Percentiles rank a stretch among this genome's conserved stretches.
Evolutionary conservation across 2,888 invertebrate species (phyloP).

Genomic region (Mechanitis messenoides): DNA sequence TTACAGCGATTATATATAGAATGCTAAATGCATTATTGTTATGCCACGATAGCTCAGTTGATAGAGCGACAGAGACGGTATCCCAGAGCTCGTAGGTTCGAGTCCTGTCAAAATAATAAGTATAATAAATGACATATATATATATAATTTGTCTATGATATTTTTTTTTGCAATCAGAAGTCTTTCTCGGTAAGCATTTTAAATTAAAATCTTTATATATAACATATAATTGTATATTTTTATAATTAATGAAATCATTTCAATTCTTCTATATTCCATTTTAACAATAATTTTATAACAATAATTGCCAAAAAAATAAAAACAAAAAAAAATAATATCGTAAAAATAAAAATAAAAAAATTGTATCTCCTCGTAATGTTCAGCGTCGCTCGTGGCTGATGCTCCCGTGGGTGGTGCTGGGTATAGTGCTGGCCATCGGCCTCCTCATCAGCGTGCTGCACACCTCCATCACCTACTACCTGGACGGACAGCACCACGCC

Average conservation of each 20-base stretch:
- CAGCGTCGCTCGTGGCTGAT: conserved; percentile 88
- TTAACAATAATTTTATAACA: too few species aligned
- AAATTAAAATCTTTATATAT: too few species aligned
- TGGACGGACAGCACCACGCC: conserved; percentile 69
- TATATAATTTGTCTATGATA: conserved; percentile 9
- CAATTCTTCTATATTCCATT: too few species aligned
- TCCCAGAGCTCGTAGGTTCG: too few species aligned
- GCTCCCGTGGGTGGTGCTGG: conserved; percentile 90
- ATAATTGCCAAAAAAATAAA: too few species aligned
- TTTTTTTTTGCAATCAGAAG: conserved; percentile 40
- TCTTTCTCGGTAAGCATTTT: conserved; percentile 48
- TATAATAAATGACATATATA: conserved; percentile 6
- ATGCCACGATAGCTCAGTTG: too few species aligned
- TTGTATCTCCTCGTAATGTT: neutral
- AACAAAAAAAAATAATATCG: neutral
- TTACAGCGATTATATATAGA: too few species aligned
- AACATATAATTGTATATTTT: too few species aligned
- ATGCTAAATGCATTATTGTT: too few species aligned
- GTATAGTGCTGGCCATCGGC: conserved; percentile 86
- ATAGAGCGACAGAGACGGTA: too few species aligned
- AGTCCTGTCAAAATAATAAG: too few species aligned
- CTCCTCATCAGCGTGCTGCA: conserved; percentile 87
- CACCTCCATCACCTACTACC: conserved; percentile 84
- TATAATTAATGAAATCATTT: too few species aligned
- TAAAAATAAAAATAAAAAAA: neutral